Evolutionary conservation across 2,888 invertebrate genomes (phyloP), one percentile per base, ranked within the genome.

Genomic region (Cryptocheilus praepositus): DNA sequence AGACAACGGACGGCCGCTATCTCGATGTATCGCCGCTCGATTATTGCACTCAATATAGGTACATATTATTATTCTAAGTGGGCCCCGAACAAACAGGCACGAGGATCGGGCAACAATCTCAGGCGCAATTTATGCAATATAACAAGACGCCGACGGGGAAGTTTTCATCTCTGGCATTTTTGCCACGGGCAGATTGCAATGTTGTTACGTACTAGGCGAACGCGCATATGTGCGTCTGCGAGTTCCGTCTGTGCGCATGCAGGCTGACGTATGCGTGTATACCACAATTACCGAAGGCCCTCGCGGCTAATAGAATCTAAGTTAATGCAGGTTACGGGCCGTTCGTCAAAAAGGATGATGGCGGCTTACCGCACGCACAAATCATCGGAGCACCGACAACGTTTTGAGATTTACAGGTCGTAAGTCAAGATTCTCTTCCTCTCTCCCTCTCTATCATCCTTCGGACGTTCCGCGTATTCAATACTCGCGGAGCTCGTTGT

Each of bases 301-400:
- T 28, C 67, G 72, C 57, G 62, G 69, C 67, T 82, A 81, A 82
- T 81, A 78, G 79, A 78, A 80, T 81, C 73, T 76, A 68, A 71
- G 67, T 64, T 67, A 66, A 64, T 64, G 57, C 43, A 22, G 62
- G 72, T 70, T 73, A 64, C 61, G 44, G 59, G 63, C 54, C 69
- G 71, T 77, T 56, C 62, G 70, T 76, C 74, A 68, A 43, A 43
- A 54, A 49, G 51, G 65, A 69, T 56, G 77, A 69, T 76, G 60
- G 73, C 67, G 81, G 78, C 74, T 81, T 79, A 83, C 83, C 82
- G 76, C 73, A 75, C 73, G 55, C 71, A 75, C 78, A 83, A 83
- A 81, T 83, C 81, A 78, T 75, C 69, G 58, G 8, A 22, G 53
- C 64, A 66, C 61, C 61, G 73, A 72, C 75, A 72, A 64, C 74